Evolutionary conservation across 2,797 vertebrate genomes (phyloP).

Genomic region (Eutrigla gurnardus): DNA sequence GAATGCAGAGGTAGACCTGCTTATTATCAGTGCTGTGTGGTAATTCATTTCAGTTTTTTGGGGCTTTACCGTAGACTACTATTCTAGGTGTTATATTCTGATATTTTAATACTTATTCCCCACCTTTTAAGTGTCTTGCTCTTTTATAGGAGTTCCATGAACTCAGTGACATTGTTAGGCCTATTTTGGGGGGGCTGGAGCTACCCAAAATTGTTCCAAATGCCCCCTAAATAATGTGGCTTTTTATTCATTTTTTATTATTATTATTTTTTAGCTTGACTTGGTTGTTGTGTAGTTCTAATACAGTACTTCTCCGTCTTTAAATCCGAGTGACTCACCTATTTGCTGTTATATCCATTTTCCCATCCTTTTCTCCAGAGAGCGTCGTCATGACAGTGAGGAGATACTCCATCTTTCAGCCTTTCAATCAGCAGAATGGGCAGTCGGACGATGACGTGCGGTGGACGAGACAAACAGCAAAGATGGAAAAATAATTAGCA

Average conservation of each 20-base stretch:
- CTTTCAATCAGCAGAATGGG: conserved; percentile 25
- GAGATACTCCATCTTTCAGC: conserved; percentile 81
- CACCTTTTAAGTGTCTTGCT: neutral
- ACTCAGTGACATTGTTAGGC: neutral
- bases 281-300: no score
- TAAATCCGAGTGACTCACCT: conserved; percentile 13
- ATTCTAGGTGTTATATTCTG: neutral
- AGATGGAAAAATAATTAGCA: neutral
- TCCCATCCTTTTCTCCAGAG: conserved; percentile 64
- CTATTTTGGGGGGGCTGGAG: no score
- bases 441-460: conserved; percentile 26
- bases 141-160: neutral
- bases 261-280: no score
- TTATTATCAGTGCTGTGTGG: neutral
- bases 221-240: no score
- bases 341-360: neutral
- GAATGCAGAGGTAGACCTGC: conserved; percentile 79
- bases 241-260: no score
- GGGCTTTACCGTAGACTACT: neutral
- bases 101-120: neutral
- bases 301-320: no score
- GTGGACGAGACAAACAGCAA: conserved; percentile 32
- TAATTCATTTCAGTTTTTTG: neutral
- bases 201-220: no score
- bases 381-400: conserved; percentile 90